Conservation (phyloP, 2,113 vertebrate species). For the Osmerus mordax region DNA sequence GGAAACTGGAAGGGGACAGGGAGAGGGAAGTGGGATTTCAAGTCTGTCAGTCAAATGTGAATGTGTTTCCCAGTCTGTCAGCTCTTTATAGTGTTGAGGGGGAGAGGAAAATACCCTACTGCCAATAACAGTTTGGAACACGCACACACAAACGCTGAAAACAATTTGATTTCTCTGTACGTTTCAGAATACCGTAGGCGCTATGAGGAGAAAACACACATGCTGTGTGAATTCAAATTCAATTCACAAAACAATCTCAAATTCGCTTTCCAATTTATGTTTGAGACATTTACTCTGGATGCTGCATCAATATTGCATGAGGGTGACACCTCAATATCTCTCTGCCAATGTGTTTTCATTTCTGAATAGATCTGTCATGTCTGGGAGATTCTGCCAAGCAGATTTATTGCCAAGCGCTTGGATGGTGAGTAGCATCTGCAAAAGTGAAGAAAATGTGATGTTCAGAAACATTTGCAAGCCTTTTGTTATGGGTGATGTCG, state of each 20-base stretch:
- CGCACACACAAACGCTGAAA: background rate
- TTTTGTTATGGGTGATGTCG: background rate
- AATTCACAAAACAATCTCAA: constrained; percentile 10
- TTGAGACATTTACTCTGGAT: constrained; percentile 29
- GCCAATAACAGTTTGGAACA: background rate
- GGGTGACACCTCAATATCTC: constrained; percentile 26
- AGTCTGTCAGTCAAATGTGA: background rate
- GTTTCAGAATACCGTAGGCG: background rate
- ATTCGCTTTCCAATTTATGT: constrained; percentile 31
- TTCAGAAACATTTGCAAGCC: constrained; percentile 8
- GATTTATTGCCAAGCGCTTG: background rate
- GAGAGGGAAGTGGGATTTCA: background rate
- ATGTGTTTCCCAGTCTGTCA: background rate
- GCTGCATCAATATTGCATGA: constrained; percentile 46
- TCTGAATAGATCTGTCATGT: constrained; percentile 23
- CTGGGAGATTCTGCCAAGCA: constrained; percentile 7
- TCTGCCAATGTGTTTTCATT: constrained; percentile 28
- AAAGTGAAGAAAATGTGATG: constrained; percentile 13
- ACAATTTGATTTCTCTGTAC: background rate
- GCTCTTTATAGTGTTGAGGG: background rate
- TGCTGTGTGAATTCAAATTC: background rate
- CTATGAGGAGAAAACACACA: constrained; percentile 13
- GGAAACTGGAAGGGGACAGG: background rate
- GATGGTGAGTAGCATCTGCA: constrained; percentile 13
- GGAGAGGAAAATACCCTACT: background rate